Evolutionary conservation across 2,888 invertebrate genomes (phyloP), one percentile per base, ranked within the genome.

Genomic region (Ormia ochracea): DNA sequence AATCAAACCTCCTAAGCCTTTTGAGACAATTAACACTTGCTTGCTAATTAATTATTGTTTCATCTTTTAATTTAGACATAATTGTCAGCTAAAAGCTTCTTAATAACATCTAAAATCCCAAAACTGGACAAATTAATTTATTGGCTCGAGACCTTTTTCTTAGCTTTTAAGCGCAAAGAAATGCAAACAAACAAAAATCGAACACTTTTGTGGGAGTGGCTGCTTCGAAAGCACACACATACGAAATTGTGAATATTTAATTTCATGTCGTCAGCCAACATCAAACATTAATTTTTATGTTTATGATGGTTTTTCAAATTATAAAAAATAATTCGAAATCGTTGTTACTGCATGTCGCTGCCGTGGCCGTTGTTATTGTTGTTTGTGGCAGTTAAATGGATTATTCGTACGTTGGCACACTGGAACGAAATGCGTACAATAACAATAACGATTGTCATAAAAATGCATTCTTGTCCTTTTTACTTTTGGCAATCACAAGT

Each of bases 371-470:
- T 31, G 43, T 52, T 10, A n/a, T 33, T 6, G 26, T 48, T 26
- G 58, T 72, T 65, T 66, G 58, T 59, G 41, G 12, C 41, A 21
- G 33, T 17, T 70, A 77, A 80, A 77, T 73, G 66, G 76, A 38
- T 77, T 59, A 69, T 77, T 41, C 21, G 28, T 52, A 17, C 10
- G 17, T 19, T 12, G 28, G 19, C 14, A 17, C n/a, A 21, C 19
- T 56, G 54, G 28, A 17, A 66, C 36, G 31, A 69, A 63, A 36
- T 75, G 68, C 73, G 41, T 73, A 45, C 72, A 43, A 81, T 77
- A 81, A 77, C 80, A 63, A 77, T 81, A 81, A 81, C 80, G 50
- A 63, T 77, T 73, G 56, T 52, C 68, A 77, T 81, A 73, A 73
- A 81, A 61, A 3, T 73, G 76, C 61, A 73, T 36, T 36, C 33